phyloP scores from a whole-genome alignment of 2,797 vertebrate species.

The Otolemur crassicaudatus region DNA sequence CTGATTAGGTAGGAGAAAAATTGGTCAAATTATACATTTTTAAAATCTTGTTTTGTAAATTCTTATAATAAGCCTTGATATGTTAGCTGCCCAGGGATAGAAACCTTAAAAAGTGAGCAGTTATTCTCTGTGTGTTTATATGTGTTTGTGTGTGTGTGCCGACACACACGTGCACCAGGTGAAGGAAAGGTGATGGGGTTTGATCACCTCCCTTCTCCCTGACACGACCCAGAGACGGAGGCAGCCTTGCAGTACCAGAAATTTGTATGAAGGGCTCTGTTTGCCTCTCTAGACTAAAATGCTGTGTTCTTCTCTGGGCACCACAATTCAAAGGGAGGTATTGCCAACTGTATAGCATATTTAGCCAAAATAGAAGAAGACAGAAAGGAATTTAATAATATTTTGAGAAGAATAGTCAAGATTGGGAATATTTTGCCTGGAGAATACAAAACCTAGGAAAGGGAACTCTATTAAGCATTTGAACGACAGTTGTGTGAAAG shows the following conservation, averaged over 20 bases:
- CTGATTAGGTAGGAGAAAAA: background rate
- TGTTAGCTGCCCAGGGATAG: background rate
- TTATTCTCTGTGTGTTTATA: background rate
- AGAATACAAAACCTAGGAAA: background rate
- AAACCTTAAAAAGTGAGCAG: background rate
- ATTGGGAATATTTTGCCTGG: background rate
- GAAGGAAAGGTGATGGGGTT: background rate
- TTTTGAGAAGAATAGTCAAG: conserved; percentile 44
- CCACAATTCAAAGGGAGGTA: background rate
- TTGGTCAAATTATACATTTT: background rate
- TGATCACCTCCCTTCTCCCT: background rate
- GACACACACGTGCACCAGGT: accelerated
- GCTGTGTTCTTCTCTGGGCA: background rate
- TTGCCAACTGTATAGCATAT: background rate
- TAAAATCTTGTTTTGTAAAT: background rate
- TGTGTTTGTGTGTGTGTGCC: too few species aligned
- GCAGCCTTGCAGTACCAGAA: background rate
- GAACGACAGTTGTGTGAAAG: background rate
- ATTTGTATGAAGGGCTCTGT: background rate
- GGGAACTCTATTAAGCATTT: background rate
- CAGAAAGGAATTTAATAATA: background rate
- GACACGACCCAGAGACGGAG: background rate
- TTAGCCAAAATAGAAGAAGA: background rate
- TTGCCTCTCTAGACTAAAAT: background rate
- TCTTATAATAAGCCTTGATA: background rate